Percentiles rank a stretch among this genome's conserved stretches.
Conservation (phyloP, 2,888 invertebrate genomes). For the Papilio protenor region DNA sequence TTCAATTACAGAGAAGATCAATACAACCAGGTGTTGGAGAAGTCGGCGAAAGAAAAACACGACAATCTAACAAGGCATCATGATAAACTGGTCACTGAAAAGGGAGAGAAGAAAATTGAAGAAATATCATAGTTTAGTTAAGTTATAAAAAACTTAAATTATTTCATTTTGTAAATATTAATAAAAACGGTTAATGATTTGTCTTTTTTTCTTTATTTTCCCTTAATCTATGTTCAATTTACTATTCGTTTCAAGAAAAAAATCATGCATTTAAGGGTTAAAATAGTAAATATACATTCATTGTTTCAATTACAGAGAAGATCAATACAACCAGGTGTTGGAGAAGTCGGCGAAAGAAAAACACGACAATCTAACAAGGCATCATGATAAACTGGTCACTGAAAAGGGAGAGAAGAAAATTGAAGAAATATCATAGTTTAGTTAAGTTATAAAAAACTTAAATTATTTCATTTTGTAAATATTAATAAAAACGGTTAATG, state of each 20-base stretch:
- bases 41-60: slow-evolving; percentile 64
- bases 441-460: neutral
- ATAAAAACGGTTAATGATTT: neutral
- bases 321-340: slow-evolving; percentile 64
- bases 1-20: slow-evolving; percentile 65
- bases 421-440: slow-evolving; percentile 51
- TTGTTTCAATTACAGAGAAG: slow-evolving; percentile 59
- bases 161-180: slow-evolving; percentile 26
- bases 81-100: slow-evolving; percentile 58
- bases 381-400: slow-evolving; percentile 63
- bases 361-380: slow-evolving; percentile 64
- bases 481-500: neutral
- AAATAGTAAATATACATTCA: neutral
- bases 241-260: too few relatives aligned
- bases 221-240: too few relatives aligned
- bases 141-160: neutral
- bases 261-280: too few relatives aligned
- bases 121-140: slow-evolving; percentile 49
- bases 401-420: slow-evolving; percentile 60
- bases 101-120: slow-evolving; percentile 59
- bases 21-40: slow-evolving; percentile 66
- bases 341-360: slow-evolving; percentile 68
- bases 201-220: too few relatives aligned
- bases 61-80: slow-evolving; percentile 69
- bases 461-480: slow-evolving; percentile 23